Evolutionary conservation across 35 echinoderm and acorn worm species (phyloP).

Genomic region (Holothuria glaberrima): DNA sequence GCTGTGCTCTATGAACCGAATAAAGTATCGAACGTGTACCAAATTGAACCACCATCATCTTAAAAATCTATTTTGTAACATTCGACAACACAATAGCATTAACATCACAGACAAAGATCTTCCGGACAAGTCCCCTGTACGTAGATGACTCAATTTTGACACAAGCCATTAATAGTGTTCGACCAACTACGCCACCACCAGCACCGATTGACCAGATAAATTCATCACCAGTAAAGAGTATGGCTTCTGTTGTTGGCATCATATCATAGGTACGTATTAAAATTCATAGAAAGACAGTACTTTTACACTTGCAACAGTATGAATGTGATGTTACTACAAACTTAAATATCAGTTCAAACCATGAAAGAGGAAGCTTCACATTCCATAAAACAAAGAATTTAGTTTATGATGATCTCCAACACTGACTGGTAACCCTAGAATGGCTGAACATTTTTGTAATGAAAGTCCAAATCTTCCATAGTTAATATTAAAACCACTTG

Average conservation of each 20-base stretch:
- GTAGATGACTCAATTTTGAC: neutral
- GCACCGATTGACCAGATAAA: too few relatives aligned
- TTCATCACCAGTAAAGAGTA: neutral
- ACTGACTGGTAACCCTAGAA: too few relatives aligned
- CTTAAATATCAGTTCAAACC: too few relatives aligned
- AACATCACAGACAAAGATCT: neutral
- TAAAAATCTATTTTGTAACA: neutral
- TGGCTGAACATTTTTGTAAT: too few relatives aligned
- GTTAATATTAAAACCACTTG: too few relatives aligned
- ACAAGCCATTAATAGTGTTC: neutral
- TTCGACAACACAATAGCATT: neutral
- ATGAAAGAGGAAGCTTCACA: too few relatives aligned
- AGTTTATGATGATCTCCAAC: too few relatives aligned
- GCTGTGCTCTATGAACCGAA: neutral
- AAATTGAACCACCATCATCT: neutral
- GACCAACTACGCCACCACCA: neutral
- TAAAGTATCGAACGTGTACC: neutral
- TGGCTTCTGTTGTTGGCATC: neutral
- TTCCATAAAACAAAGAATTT: too few relatives aligned
- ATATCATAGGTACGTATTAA: slow-evolving; percentile 4
- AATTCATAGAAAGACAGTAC: neutral
- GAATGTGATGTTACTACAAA: too few relatives aligned
- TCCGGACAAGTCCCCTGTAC: neutral
- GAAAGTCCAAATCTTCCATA: too few relatives aligned
- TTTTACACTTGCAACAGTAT: too few relatives aligned